phyloP scores from a whole-genome alignment of 1,140 invertebrate species.

The Eumaeus atala region DNA sequence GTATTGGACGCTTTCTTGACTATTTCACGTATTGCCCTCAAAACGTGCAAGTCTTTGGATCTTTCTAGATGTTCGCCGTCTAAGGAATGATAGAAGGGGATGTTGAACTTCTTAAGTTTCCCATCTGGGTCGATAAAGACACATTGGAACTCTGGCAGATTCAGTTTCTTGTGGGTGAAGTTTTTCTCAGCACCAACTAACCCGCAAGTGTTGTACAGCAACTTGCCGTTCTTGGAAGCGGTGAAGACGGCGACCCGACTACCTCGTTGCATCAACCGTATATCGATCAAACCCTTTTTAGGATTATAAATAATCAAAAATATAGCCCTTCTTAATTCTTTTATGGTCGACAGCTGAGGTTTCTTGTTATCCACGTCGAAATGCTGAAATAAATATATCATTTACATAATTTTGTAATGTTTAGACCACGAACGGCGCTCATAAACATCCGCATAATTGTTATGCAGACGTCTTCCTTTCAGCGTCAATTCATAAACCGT shows the following conservation, averaged over 20 bases:
- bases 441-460: no score
- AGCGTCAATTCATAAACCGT: no score
- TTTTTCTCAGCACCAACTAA: constrained; percentile 79
- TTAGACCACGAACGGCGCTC: no score
- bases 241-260: constrained; percentile 92
- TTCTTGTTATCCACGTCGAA: constrained; percentile 66
- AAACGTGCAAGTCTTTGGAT: constrained; percentile 89
- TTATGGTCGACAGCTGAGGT: constrained; percentile 48
- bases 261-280: constrained; percentile 81
- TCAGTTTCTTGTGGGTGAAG: constrained; percentile 62
- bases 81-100: constrained; percentile 94
- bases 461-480: no score
- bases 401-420: no score
- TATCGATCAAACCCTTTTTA: constrained; percentile 62
- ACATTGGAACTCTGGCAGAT: constrained; percentile 80
- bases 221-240: constrained; percentile 86
- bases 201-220: constrained; percentile 86
- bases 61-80: constrained; percentile 90
- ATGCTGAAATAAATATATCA: constrained; percentile 37
- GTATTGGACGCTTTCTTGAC: constrained; percentile 69
- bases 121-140: constrained; percentile 89
- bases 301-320: constrained; percentile 66
- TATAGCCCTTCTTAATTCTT: constrained; percentile 52
- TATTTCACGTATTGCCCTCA: constrained; percentile 84
- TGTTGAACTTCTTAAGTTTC: constrained; percentile 84